Conservation (phyloP, 1,140 invertebrate species). For the Drosophila melanogaster region Release_6_plus_ISO1_MT NT_033777.3:15908501-15909000, state of each 20-base stretch:
- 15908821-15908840: constrained; percentile 54
- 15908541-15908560: constrained; percentile 45
- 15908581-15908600: constrained; percentile 45
- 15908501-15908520: constrained; percentile 13
- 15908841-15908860: constrained; percentile 66
- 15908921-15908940: constrained; percentile 90
- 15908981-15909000: background rate
- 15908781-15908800: constrained; percentile 68
- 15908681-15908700: constrained; percentile 66
- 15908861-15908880: constrained; percentile 62
- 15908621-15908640: constrained; percentile 58
- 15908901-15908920: constrained; percentile 87
- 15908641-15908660: constrained; percentile 76
- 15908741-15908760: background rate
- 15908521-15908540: constrained; percentile 10
- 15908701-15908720: constrained; percentile 81
- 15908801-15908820: constrained; percentile 58
- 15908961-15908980: background rate
- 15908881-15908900: constrained; percentile 87
- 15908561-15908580: constrained; percentile 47
- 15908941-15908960: constrained; percentile 35
- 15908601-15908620: constrained; percentile 38
- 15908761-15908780: constrained; percentile 33
- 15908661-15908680: constrained; percentile 67
- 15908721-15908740: constrained; percentile 20